Conservation (phyloP, 2,797 vertebrate genomes). For the Halcyon leucocephala region DNA sequence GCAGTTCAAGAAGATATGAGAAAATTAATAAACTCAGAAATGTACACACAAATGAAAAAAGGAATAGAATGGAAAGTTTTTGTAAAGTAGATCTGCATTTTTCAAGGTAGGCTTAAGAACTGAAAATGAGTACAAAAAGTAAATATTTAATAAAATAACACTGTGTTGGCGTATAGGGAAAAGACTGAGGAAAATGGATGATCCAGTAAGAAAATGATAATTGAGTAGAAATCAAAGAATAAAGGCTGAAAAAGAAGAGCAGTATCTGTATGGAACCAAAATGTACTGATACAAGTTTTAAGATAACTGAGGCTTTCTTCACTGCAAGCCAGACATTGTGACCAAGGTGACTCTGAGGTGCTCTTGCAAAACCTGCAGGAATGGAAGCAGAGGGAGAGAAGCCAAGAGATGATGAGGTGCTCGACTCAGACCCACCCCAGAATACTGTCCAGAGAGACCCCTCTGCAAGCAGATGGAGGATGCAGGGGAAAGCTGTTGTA, state of each 20-base stretch:
- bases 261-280: background rate
- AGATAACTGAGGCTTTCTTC: background rate
- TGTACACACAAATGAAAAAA: background rate
- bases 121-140: background rate
- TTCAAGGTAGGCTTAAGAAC: background rate
- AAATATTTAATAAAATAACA: background rate
- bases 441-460: fast-evolving
- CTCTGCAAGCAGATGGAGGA: background rate
- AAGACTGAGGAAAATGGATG: background rate
- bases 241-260: background rate
- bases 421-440: fast-evolving
- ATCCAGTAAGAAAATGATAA: background rate
- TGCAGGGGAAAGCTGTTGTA: background rate
- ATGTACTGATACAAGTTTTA: fast-evolving
- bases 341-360: background rate
- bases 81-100: background rate
- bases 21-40: background rate
- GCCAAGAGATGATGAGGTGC: background rate
- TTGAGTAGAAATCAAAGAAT: background rate
- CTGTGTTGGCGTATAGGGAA: fast-evolving
- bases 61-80: fast-evolving
- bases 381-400: background rate
- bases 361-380: background rate
- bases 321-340: background rate
- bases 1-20: background rate